A percentile compares a stretch with the other conserved stretches of the same genome.
phyloP scores from a whole-genome alignment of 1,140 invertebrate genomes.

The Galleria mellonella region DNA sequence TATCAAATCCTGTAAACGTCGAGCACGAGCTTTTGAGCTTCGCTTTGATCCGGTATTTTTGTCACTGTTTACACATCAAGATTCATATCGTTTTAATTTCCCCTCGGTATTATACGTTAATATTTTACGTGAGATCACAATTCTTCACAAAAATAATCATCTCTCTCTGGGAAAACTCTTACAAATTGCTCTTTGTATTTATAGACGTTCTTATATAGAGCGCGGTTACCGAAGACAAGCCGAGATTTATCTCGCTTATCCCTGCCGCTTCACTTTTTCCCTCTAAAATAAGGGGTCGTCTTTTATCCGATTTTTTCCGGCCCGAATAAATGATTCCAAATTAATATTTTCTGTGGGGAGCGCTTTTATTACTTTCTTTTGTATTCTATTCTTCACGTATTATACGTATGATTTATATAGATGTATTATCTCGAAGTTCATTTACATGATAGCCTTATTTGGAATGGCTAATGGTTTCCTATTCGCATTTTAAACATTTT shows the following conservation, averaged over 20 bases:
- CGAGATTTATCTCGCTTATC: conserved; percentile 32
- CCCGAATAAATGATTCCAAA: conserved; percentile 53
- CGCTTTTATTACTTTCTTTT: conserved; percentile 36
- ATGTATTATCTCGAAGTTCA: not conserved
- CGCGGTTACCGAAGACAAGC: conserved; percentile 25
- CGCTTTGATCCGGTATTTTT: conserved; percentile 16
- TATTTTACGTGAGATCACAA: conserved; percentile 32
- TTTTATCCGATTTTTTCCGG: conserved; percentile 37
- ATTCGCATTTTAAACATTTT: not conserved
- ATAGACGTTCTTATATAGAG: conserved; percentile 20
- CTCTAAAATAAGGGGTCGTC: conserved; percentile 31
- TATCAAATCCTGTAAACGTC: conserved; percentile 8
- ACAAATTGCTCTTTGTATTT: conserved; percentile 23
- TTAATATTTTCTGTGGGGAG: conserved; percentile 48
- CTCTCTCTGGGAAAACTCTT: conserved; percentile 20
- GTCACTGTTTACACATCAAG: conserved; percentile 23
- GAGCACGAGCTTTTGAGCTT: conserved; percentile 9
- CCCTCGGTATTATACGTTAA: conserved; percentile 30
- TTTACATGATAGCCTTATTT: conserved; percentile 9
- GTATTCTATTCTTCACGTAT: conserved; percentile 23
- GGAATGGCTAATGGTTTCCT: conserved; percentile 10
- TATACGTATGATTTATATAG: conserved; percentile 14
- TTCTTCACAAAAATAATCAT: conserved; percentile 24
- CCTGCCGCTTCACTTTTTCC: conserved; percentile 31
- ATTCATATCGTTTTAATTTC: conserved; percentile 34